Evolutionary conservation across 1,140 invertebrate genomes (phyloP).

Genomic region (Anoplophora glabripennis): DNA sequence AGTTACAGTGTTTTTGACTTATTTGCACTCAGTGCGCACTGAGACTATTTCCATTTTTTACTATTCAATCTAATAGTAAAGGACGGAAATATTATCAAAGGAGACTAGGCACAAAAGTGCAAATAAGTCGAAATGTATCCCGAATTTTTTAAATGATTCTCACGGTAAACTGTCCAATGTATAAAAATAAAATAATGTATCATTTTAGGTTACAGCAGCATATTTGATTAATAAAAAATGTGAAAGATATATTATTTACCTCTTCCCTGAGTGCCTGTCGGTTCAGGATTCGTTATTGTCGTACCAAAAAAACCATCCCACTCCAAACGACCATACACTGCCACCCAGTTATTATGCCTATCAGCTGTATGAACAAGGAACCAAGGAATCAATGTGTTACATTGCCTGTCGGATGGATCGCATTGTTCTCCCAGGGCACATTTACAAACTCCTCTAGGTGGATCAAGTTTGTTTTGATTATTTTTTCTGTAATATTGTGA

Average conservation of each 20-base stretch:
- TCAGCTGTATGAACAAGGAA: conserved; percentile 86
- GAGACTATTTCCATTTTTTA: no score
- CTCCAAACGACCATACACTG: conserved; percentile 70
- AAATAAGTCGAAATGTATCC: no score
- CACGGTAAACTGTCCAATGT: no score
- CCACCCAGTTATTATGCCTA: conserved; percentile 83
- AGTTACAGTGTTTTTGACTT: no score
- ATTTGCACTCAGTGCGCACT: no score
- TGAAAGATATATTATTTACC: conserved; percentile 32
- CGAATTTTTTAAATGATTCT: no score
- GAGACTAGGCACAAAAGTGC: no score
- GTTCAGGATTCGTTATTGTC: conserved; percentile 85
- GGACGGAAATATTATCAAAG: no score
- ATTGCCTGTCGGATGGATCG: conserved; percentile 72
- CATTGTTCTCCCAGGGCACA: conserved; percentile 68
- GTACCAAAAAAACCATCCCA: conserved; percentile 87
- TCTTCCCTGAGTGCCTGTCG: conserved; percentile 83
- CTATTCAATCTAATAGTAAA: no score
- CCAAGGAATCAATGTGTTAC: conserved; percentile 87
- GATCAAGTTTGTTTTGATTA: conserved; percentile 64
- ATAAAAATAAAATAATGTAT: no score
- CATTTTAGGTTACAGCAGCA: no score
- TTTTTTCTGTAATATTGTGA: conserved; percentile 56
- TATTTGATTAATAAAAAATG: no score
- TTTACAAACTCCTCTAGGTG: conserved; percentile 73